Conservation (phyloP, 2,888 invertebrate genomes). For the Folsomia manolachei region DNA sequence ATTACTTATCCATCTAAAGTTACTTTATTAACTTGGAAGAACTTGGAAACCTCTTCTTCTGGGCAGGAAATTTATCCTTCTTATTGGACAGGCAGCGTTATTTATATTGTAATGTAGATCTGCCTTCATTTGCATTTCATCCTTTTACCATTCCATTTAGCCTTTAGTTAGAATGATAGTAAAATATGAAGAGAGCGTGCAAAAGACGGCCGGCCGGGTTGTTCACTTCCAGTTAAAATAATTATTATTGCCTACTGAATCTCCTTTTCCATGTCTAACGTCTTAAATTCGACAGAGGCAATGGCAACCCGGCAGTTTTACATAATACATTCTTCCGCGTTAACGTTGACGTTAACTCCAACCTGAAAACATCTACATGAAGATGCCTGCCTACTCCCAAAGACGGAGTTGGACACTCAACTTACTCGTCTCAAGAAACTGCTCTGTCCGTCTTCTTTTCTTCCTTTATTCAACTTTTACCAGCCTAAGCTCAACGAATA, state of each 20-base stretch:
- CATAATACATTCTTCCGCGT: constrained; percentile 7
- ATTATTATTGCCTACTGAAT: constrained; percentile 18
- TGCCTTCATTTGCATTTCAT: no score
- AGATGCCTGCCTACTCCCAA: not conserved
- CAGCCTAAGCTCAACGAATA: no score
- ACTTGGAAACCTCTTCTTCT: no score
- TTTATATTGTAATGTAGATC: not conserved
- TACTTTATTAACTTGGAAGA: not conserved
- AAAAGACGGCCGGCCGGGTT: not conserved
- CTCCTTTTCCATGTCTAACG: constrained; percentile 8
- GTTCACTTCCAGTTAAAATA: constrained; percentile 19
- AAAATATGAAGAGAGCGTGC: not conserved
- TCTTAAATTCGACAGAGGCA: constrained; percentile 4
- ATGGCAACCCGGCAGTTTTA: no score
- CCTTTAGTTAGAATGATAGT: not conserved
- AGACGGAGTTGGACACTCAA: not conserved
- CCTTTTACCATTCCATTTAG: no score
- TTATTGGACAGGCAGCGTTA: not conserved
- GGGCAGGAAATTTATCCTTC: not conserved
- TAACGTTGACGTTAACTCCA: no score
- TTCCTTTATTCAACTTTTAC: not conserved
- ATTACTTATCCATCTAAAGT: not conserved
- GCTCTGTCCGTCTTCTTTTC: not conserved
- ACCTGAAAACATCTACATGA: not conserved
- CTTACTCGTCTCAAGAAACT: constrained; percentile 2